Percentiles rank a stretch among this genome's conserved stretches.
Conservation (phyloP, 2,113 vertebrate genomes). For the Taurulus bubalis region DNA sequence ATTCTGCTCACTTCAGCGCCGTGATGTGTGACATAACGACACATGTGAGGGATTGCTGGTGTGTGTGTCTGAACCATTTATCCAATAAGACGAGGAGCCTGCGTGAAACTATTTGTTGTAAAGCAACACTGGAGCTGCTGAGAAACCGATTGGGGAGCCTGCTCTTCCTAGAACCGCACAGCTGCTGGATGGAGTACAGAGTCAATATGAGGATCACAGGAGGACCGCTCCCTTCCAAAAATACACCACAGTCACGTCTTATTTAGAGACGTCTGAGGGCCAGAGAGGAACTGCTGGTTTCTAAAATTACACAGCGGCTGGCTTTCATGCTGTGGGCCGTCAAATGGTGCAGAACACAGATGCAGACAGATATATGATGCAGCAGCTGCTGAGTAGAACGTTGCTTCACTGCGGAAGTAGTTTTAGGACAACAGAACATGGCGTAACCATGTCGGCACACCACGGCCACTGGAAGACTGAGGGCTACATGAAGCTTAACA, state of each 20-base stretch:
- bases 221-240: constrained; percentile 26
- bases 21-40: no score
- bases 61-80: not conserved
- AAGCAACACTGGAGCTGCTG: not conserved
- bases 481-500: not conserved
- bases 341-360: constrained; percentile 40
- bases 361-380: constrained; percentile 47
- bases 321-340: constrained; percentile 41
- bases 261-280: constrained; percentile 34
- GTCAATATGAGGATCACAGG: constrained; percentile 39
- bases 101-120: constrained; percentile 12
- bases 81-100: not conserved
- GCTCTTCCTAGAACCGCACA: not conserved
- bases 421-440: constrained; percentile 19
- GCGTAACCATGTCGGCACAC: constrained; percentile 10
- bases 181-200: constrained; percentile 32
- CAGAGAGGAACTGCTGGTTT: constrained; percentile 44
- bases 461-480: not conserved
- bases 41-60: no score
- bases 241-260: constrained; percentile 11
- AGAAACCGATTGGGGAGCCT: not conserved
- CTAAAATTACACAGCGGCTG: constrained; percentile 64
- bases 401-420: constrained; percentile 12
- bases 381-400: constrained; percentile 56
- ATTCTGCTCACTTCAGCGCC: no score